Evolutionary conservation across 2,113 vertebrate genomes (phyloP).

Genomic region (Ophiodon elongatus): DNA sequence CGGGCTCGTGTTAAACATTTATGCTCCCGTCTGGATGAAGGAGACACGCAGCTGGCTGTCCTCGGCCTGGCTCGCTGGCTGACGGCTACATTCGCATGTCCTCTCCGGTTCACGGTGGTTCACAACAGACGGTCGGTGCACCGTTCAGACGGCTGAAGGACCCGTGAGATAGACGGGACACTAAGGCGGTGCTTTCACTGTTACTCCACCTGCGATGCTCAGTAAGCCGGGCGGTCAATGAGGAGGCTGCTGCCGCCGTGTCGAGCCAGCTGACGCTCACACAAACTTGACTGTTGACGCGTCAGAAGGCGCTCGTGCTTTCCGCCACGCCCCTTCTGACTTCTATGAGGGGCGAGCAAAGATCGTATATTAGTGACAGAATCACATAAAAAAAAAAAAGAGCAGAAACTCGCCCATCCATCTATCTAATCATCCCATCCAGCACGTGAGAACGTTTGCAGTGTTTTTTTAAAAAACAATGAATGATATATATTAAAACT

Average conservation of each 20-base stretch:
- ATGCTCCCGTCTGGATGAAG: conserved; percentile 58
- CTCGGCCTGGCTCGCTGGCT: conserved; percentile 60
- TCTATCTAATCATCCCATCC: neutral
- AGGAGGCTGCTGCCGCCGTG: neutral
- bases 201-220: neutral
- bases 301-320: neutral
- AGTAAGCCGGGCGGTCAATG: neutral
- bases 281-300: conserved; percentile 16
- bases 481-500: neutral
- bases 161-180: no score
- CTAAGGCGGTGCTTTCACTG: neutral
- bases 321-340: conserved; percentile 59
- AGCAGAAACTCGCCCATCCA: no score
- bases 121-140: neutral
- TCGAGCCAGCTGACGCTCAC: conserved; percentile 24
- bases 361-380: conserved; percentile 34
- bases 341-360: neutral
- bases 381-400: neutral
- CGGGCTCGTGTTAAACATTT: conserved; percentile 55
- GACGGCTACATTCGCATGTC: conserved; percentile 63
- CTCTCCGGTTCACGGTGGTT: conserved; percentile 17
- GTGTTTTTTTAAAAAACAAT: neutral
- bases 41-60: conserved; percentile 42
- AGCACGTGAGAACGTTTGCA: fast-evolving
- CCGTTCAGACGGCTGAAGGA: neutral